Conservation (phyloP, 2,113 vertebrate genomes). For the Calidris pugnax region DNA sequence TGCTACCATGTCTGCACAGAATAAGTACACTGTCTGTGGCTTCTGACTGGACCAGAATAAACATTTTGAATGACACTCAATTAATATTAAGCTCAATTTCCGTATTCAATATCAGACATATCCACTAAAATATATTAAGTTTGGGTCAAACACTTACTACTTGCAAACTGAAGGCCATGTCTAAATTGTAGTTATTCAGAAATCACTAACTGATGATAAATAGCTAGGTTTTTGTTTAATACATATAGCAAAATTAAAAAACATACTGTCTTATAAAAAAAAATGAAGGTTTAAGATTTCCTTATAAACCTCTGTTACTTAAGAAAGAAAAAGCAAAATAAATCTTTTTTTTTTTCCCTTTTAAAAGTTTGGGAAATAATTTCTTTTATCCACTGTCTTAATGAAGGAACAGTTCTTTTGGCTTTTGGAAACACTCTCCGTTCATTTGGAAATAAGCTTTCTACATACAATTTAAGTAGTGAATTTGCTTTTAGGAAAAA, state of each 20-base stretch:
- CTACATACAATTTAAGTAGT: not conserved
- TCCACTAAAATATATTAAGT: not conserved
- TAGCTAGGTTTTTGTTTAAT: not conserved
- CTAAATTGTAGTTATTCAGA: not conserved
- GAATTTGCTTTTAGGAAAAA: not conserved
- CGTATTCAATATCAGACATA: not conserved
- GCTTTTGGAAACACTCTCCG: not conserved
- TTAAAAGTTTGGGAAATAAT: not conserved
- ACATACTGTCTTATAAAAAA: not conserved
- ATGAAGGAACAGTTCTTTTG: too few relatives aligned
- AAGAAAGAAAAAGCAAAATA: not conserved
- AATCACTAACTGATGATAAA: not conserved
- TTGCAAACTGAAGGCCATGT: not conserved
- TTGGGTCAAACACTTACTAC: not conserved
- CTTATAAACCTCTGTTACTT: not conserved
- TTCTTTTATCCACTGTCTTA: not conserved
- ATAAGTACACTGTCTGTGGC: not conserved
- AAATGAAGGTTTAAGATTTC: not conserved
- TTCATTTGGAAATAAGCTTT: not conserved
- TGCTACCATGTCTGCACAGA: not conserved
- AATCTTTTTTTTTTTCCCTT: rapidly evolving
- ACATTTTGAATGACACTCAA: not conserved
- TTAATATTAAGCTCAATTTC: not conserved
- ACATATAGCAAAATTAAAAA: too few relatives aligned
- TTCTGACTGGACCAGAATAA: not conserved